These are phyloP conservation scores for Sebastes nivosus DNA, from an alignment of 2,797 vertebrate genomes.

Conservation along the genomic window DNA sequence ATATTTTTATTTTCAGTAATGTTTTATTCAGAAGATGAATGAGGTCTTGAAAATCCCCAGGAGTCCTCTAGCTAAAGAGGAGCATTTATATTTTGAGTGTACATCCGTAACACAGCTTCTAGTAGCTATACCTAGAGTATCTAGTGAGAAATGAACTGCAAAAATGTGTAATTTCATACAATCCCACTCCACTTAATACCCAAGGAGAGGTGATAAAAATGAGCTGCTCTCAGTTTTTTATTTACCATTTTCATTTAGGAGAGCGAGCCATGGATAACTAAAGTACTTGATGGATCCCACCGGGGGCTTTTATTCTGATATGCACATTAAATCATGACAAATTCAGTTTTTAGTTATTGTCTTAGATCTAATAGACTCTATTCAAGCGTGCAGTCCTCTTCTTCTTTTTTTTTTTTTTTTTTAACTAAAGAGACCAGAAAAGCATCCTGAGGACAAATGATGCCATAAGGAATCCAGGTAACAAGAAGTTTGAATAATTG, in stretches of 20 bases:
- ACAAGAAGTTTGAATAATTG: constrained; percentile 23
- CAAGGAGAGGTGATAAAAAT: constrained; percentile 2
- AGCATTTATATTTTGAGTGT: background rate
- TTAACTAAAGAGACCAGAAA: background rate
- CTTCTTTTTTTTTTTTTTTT: background rate
- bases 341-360: background rate
- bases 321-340: background rate
- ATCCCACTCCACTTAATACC: background rate
- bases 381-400: background rate
- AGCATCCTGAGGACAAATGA: background rate
- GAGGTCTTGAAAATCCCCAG: background rate
- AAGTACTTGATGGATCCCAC: background rate
- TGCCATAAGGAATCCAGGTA: background rate
- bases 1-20: background rate
- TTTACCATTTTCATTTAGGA: constrained; percentile 7
- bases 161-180: background rate
- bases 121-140: background rate
- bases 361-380: background rate
- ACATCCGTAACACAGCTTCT: background rate
- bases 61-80: background rate
- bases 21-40: background rate
- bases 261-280: background rate
- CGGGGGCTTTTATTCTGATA: constrained; percentile 7
- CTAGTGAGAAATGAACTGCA: background rate
- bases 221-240: background rate